Evolutionary conservation across 53 echinoderm and acorn worm genomes (phyloP), one percentile per base, ranked within the genome.

Genomic region (Glandiceps talaboti): DNA sequence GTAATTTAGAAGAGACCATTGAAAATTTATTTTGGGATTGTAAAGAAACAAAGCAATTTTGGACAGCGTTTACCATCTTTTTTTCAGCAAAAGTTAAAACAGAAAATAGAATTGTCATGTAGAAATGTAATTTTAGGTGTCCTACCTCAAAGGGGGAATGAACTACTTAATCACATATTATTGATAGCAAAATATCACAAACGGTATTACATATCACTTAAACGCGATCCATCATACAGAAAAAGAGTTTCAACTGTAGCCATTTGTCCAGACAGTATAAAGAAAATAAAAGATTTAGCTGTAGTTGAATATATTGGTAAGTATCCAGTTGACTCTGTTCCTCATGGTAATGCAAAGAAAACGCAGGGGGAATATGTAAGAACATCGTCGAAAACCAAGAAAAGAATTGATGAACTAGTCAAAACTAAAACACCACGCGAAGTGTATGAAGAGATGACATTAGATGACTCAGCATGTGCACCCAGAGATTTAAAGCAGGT

Each of bases 401-500:
- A 30, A 14, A 83, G 75, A 31, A 26, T 75, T 26, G n/a, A 82
- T 1, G 29, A 76, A 30, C 30, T 82, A 28, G 82, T 82, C 10
- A 30, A 14, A 82, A 31, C 76, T 25, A 82, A 30, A 10, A 26
- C 33, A 12, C 74, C 82, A 75, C 74, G 82, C 6, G 75, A 82
- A 29, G 76, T 82, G 27, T 75, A 76, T 27, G 25, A 76, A 26
- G 82, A 82, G 27, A 74, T 82, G 31, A 28, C 75, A 0, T 27
- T 82, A 0, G 26, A 83, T 77, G 73, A 28, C 0, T 28, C 33
- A 28, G 1, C 32, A 27, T 25, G 73, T 31, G 32, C 83, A 33
- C 83, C 76, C 0, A 33, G 76, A 31, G 83, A 83, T 30, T 32
- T 83, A 28, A 83, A 83, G 33, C 83, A 83, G 32, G 33, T 83